These are phyloP conservation scores for Drosophila prolongata DNA, from an alignment of 2,888 invertebrate genomes.

Conservation along the genomic window DNA sequence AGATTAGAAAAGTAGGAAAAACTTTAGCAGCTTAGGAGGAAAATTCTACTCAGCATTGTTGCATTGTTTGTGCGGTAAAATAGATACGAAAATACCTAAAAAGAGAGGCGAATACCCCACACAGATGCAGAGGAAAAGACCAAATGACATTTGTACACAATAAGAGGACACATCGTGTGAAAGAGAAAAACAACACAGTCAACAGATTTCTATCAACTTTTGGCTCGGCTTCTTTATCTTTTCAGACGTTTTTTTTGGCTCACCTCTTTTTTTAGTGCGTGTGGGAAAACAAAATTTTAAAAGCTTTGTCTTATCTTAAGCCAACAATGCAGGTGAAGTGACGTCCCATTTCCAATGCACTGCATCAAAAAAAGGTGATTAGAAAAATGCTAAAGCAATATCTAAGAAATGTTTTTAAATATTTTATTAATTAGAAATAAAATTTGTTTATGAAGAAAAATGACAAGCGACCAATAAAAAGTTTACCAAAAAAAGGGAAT, in stretches of 20 bases:
- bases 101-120: not conserved
- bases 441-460: constrained; percentile 30
- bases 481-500: not conserved
- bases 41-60: constrained; percentile 22
- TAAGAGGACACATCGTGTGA: constrained; percentile 53
- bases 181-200: constrained; percentile 38
- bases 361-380: constrained; percentile 3
- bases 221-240: constrained; percentile 6
- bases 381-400: too few species aligned
- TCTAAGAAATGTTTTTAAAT: too few species aligned
- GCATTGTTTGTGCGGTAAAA: constrained; percentile 4
- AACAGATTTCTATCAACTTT: constrained; percentile 55
- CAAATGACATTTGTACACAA: constrained; percentile 77
- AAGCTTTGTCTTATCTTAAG: constrained; percentile 61
- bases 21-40: constrained; percentile 29
- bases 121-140: constrained; percentile 21
- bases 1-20: constrained; percentile 42
- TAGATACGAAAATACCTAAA: not conserved
- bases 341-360: constrained; percentile 10
- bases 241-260: not conserved
- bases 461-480: constrained; percentile 46
- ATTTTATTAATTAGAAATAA: too few species aligned
- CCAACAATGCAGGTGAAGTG: constrained; percentile 36
- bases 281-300: constrained; percentile 57
- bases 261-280: constrained; percentile 22